Conservation (phyloP, 2,888 invertebrate genomes). For the Brachyptera putata region DNA sequence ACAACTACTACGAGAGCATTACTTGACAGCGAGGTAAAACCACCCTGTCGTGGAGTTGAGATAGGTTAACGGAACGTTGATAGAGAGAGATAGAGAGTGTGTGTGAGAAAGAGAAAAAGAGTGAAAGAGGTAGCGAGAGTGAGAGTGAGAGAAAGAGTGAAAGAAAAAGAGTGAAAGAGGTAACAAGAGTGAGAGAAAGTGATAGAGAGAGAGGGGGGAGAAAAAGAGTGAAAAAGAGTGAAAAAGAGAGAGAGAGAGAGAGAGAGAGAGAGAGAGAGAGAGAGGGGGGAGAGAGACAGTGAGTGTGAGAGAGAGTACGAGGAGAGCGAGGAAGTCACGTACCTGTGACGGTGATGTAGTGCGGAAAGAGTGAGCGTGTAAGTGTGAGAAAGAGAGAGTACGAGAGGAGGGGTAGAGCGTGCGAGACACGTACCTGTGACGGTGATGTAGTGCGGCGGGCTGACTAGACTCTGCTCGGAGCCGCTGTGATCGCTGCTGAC, state of each 20-base stretch:
- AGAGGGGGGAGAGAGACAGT: neutral
- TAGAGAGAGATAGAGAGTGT: too few species aligned
- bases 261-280: too few species aligned
- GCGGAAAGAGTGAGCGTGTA: neutral
- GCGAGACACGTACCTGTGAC: slow-evolving; percentile 57
- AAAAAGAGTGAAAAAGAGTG: too few species aligned
- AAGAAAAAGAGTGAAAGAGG: neutral
- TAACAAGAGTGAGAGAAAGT: neutral
- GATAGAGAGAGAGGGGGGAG: neutral
- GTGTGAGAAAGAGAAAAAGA: neutral
- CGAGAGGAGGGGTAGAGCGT: neutral
- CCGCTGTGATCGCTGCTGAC: slow-evolving; percentile 42
- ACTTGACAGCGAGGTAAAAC: too few species aligned
- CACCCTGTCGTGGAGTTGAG: too few species aligned
- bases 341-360: neutral
- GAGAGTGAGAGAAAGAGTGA: neutral
- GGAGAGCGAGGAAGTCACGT: slow-evolving; percentile 62
- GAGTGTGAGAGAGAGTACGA: slow-evolving; percentile 50
- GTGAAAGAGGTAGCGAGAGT: neutral
- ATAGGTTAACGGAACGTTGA: neutral
- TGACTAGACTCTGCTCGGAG: slow-evolving; percentile 49
- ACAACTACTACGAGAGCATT: too few species aligned
- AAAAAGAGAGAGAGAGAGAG: too few species aligned
- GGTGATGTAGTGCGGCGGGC: slow-evolving; percentile 62
- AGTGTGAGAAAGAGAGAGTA: neutral